phyloP scores from a whole-genome alignment of 2,888 invertebrate species.

The Atrina japonica region DNA sequence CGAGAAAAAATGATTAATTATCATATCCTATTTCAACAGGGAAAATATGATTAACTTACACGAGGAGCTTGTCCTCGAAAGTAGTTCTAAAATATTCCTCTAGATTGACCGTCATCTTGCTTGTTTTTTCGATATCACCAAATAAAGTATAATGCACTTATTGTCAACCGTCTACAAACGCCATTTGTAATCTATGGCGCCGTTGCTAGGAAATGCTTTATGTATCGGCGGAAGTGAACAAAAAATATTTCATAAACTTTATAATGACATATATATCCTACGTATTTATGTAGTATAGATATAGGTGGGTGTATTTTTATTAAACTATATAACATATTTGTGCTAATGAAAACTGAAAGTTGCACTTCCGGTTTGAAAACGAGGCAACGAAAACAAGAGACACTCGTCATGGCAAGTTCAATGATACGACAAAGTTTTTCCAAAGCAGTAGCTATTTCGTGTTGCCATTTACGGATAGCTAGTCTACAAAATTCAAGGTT shows the following conservation, averaged over 20 bases:
- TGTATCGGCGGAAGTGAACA: background rate
- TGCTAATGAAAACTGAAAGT: too few species aligned
- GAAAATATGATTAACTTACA: slow-evolving; percentile 71
- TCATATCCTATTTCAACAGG: too few species aligned
- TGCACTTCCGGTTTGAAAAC: slow-evolving; percentile 31
- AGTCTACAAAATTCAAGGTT: too few species aligned
- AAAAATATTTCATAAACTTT: background rate
- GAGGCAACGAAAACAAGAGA: slow-evolving; percentile 28
- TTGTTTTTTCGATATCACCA: background rate
- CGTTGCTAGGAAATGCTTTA: slow-evolving; percentile 53
- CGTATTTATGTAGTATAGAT: slow-evolving; percentile 14
- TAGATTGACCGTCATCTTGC: slow-evolving; percentile 76
- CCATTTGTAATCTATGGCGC: slow-evolving; percentile 62
- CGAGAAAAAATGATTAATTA: too few species aligned
- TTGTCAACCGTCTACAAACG: slow-evolving; percentile 28
- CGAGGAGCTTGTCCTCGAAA: slow-evolving; percentile 80
- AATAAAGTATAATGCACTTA: background rate
- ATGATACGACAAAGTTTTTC: background rate
- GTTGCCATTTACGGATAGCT: too few species aligned
- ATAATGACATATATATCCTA: background rate
- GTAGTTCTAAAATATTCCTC: slow-evolving; percentile 80
- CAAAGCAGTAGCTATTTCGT: too few species aligned
- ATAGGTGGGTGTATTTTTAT: too few species aligned
- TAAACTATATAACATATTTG: too few species aligned
- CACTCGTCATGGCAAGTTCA: slow-evolving; percentile 28